Conservation (phyloP, 2,797 vertebrate genomes). For the Poecilia velifera region DNA sequence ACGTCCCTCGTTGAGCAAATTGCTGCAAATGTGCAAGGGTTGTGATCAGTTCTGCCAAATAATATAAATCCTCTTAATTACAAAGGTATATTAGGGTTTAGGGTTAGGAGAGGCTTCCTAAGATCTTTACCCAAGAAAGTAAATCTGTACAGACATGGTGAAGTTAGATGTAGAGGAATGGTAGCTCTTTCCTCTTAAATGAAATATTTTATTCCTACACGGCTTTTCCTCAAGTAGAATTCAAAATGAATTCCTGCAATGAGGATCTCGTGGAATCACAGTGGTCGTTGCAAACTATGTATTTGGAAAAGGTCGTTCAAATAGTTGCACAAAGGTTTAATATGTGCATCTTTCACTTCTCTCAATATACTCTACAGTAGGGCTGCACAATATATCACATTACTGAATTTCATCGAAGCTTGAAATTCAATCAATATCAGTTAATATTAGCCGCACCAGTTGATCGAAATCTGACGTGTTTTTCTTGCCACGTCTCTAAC, state of each 20-base stretch:
- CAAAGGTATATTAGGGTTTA: not conserved
- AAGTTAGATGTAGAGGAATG: not conserved
- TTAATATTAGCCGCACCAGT: not conserved
- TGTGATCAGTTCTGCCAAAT: not conserved
- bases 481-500: not conserved
- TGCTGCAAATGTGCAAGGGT: not conserved
- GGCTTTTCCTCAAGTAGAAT: not conserved
- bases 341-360: not conserved
- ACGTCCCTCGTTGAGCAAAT: not conserved
- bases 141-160: not conserved
- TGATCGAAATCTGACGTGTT: not conserved
- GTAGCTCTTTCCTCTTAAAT: not conserved
- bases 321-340: not conserved
- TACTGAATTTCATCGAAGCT: not conserved
- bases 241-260: not conserved
- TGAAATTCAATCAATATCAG: not conserved
- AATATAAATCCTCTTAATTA: not conserved
- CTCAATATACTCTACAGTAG: not conserved
- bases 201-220: no score
- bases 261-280: not conserved
- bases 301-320: not conserved
- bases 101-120: not conserved
- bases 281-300: not conserved
- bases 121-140: not conserved
- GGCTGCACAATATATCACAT: not conserved